phyloP scores from a whole-genome alignment of 1,140 invertebrate species.

The Teleopsis dalmanni region DNA sequence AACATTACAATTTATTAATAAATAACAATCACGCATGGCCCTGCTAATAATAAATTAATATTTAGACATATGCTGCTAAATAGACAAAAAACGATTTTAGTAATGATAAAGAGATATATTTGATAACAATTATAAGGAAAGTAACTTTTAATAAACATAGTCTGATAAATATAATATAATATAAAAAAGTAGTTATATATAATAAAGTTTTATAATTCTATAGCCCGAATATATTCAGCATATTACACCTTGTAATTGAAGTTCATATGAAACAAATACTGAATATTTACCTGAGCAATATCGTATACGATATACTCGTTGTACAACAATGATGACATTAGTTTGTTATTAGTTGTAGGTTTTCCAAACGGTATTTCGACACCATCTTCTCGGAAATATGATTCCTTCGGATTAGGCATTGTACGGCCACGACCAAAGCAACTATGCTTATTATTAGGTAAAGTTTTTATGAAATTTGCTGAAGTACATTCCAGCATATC shows the following conservation, averaged over 20 bases:
- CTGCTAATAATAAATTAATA: no score
- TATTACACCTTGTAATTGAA: constrained; percentile 61
- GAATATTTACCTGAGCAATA: constrained; percentile 75
- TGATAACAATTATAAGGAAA: no score
- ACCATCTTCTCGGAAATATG: constrained; percentile 46
- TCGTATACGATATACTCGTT: constrained; percentile 93
- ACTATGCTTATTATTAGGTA: constrained; percentile 71
- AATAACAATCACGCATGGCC: no score
- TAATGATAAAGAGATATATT: no score
- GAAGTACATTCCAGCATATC: constrained; percentile 70
- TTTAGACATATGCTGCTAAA: no score
- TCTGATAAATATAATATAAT: no score
- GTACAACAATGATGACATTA: constrained; percentile 60
- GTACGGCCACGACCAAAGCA: constrained; percentile 71
- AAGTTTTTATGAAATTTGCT: constrained; percentile 69
- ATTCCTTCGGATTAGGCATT: constrained; percentile 51
- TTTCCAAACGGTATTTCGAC: constrained; percentile 73
- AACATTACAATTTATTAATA: no score
- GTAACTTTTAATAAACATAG: no score
- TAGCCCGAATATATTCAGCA: no score
- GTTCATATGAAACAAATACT: constrained; percentile 70
- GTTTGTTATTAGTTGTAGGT: constrained; percentile 41
- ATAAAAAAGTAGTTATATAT: no score
- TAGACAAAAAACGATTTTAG: no score
- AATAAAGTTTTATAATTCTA: no score